Evolutionary conservation across 1,140 invertebrate genomes (phyloP), one percentile per base, ranked within the genome.

Genomic region (Drosophila watanabei): DNA sequence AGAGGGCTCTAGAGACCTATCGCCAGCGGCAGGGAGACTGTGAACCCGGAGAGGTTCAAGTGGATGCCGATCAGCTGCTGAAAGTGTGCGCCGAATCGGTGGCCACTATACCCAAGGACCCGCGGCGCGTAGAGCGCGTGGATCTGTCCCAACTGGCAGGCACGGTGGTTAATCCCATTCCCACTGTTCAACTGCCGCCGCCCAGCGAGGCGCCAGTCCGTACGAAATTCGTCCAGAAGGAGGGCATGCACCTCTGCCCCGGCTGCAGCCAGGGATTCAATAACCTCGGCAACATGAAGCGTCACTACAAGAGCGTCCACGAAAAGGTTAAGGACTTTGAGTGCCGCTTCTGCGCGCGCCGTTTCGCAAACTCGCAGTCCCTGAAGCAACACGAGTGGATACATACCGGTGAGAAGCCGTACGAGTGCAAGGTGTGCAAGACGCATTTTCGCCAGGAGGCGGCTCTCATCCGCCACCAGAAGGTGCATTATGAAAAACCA

Each of bases 331-430:
- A 92, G 64, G 91, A 93, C 32, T 93, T 92, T 32, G 87, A 88
- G 32, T 93, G 92, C 51, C 80, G 91, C n/a, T 93, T 75, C 61
- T 93, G 92, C 64, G 62, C 87, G 2, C 81, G 82, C 4, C 82
- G 88, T 8, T 93, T 93, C 46, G 92, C 92, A 10, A 93, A 93
- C 60, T 92, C 92, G 0, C 92, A 93, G 32, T 92, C 92, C 0
- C 52, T 92, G 2, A 93, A 93, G 59, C 92, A 93, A 33, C 92
- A 93, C 68, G 91, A 93, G 54, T 93, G 92, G 92, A 93, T 91
- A 13, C 92, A 93, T n/a, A 93, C 92, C 35, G 95, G 95, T 1
- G 92, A 93, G 43, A 93, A 92, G 41, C 92, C 92, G 0, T 82
- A 92, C 56, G 86, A 80, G 49, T 93, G 92, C 51, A 78, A 77